Percentiles rank a stretch among this genome's conserved stretches.
Evolutionary conservation across 2,113 vertebrate species (phyloP).

Genomic region (Gymnogyps californianus): DNA sequence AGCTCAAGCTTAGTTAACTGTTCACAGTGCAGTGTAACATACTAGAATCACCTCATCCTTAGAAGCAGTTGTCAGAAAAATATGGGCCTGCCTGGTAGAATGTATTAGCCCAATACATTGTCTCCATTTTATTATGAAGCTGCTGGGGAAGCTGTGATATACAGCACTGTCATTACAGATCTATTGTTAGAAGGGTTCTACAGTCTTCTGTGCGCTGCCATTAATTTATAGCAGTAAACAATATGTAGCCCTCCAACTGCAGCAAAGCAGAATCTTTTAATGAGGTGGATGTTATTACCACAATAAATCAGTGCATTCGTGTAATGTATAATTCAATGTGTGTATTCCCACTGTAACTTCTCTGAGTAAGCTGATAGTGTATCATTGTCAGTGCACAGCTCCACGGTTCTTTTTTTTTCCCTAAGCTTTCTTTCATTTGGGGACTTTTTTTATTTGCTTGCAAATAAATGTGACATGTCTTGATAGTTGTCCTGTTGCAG

Average conservation of each 20-base stretch:
- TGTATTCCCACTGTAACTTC: conserved; percentile 97
- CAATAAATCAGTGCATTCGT: conserved; percentile 98
- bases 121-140: conserved; percentile 85
- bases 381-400: conserved; percentile 91
- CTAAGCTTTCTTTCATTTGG: conserved; percentile 75
- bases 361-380: conserved; percentile 94
- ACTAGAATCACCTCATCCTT: conserved; percentile 81
- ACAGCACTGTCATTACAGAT: conserved; percentile 88
- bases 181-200: conserved; percentile 85
- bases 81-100: conserved; percentile 79
- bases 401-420: conserved; percentile 27
- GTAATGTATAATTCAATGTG: conserved; percentile 99
- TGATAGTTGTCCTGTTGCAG: conserved; percentile 70
- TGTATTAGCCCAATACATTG: conserved; percentile 91
- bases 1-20: conserved; percentile 68
- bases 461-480: conserved; percentile 77
- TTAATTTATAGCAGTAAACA: conserved; percentile 98
- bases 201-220: conserved; percentile 82
- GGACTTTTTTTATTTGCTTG: conserved; percentile 75
- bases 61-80: conserved; percentile 86
- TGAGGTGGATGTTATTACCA: conserved; percentile 99
- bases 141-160: conserved; percentile 87
- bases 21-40: conserved; percentile 79
- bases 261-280: conserved; percentile 93
- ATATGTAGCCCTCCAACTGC: conserved; percentile 83